Base-by-base conservation (phyloP, 2,888 invertebrate genomes). In the Choristoneura rosaceana region DNA sequence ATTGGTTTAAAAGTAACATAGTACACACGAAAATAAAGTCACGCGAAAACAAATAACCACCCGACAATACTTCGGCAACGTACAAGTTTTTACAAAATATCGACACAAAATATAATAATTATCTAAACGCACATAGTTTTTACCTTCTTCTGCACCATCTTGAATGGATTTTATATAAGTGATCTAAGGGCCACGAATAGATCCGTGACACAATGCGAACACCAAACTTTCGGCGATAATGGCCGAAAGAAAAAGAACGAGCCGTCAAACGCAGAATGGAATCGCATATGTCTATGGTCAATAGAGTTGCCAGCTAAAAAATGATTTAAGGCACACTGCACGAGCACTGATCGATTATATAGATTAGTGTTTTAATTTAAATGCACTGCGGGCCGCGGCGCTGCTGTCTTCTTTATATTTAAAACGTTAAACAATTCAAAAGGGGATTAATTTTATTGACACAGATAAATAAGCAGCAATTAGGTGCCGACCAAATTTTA, bases 71-170 rank as follows among this genome's bases (percentile, higher is more conserved):
- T 85, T 62, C 15, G 45, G 59, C 55, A 76, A 81, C 82, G 78
- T 82, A 81, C 79, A 84, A 79, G 75, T 74, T 76, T 77, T 77
- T 78, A 76, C 84, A 87, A 84, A 81, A 79, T 73, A 74, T 73
- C 12, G 64, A 77, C 78, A 67, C 69, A 84, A 92, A 93, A 93
- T 93, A 93, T 80, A 82, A 69, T 82, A 83, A 79, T 82, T 81
- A 79, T 84, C 76, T 84, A 86, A 91, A 93, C 92, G 91, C 92
- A 92, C 92, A 90, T 93, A 85, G 86, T 75, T 86, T 92, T 94
- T 93, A 94, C 94, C 94, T 94, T 94, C 94, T 94, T 94, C 90
- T 94, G 94, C 90, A 94, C 94, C 94, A 94, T 94, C 87, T 93
- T 93, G 89, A 85, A 83, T 86, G 80, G 85, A 83, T 87, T 91